phyloP scores from a whole-genome alignment of 2,797 vertebrate genomes.

The Echiichthys vipera region DNA sequence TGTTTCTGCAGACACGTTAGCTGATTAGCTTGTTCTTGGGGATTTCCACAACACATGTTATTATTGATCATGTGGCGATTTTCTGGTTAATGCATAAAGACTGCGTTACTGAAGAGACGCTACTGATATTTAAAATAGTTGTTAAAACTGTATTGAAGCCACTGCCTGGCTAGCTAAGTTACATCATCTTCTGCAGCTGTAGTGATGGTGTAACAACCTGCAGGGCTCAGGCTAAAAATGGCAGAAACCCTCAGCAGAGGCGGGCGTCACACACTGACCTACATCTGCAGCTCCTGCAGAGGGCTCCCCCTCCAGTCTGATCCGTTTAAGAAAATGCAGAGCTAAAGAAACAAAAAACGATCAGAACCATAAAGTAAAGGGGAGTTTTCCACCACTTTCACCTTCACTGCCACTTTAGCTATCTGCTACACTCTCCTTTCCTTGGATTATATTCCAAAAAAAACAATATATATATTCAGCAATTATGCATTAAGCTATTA shows the following conservation, averaged over 20 bases:
- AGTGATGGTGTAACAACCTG: slow-evolving; percentile 4
- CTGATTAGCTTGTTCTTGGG: not conserved
- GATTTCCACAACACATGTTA: not conserved
- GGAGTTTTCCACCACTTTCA: too few relatives aligned
- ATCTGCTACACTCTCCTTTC: not conserved
- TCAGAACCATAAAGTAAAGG: not conserved
- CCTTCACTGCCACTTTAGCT: too few relatives aligned
- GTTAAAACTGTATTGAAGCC: not conserved
- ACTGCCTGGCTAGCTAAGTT: not conserved
- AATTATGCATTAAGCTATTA: too few relatives aligned
- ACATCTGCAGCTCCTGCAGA: slow-evolving; percentile 55
- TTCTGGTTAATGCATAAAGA: not conserved
- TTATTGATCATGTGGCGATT: not conserved
- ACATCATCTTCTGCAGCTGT: not conserved
- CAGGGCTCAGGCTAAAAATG: slow-evolving; percentile 48
- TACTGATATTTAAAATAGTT: not conserved
- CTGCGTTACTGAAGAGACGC: not conserved
- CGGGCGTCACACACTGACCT: slow-evolving; percentile 67
- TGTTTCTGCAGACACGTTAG: not conserved
- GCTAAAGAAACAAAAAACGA: not conserved
- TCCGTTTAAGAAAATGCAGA: not conserved
- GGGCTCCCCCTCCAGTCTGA: not conserved
- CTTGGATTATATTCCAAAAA: not conserved
- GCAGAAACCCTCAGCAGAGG: slow-evolving; percentile 18
- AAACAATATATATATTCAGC: not conserved